Evolutionary conservation across 2,888 invertebrate genomes (phyloP), one percentile per base, ranked within the genome.

Genomic region (Archaeoteleia sp.): DNA sequence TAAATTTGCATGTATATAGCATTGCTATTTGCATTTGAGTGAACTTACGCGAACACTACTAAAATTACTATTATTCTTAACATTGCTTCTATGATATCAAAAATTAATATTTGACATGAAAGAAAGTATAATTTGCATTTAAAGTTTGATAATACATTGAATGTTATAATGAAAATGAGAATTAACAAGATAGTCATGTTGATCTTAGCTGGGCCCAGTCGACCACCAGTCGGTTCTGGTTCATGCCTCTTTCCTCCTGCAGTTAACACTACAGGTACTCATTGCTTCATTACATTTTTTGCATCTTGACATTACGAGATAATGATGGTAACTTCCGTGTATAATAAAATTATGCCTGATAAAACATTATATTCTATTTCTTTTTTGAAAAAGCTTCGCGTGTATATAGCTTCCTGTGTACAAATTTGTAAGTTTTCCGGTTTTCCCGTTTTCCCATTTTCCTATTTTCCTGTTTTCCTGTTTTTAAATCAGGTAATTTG

Each of bases 171-270:
- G 43, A 5, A 43, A 55, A 32, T 53, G 42, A 49, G 54, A 45
- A 45, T 49, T 60, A 45, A 61, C 35, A 30, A 55, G 51, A 14
- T 9, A 48, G 58, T 54, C 67, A 74, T 82, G 71, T 82, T 80
- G 75, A 51, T 80, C 81, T 77, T 82, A 84, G 84, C 81, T 82
- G 85, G 83, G 71, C 78, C 83, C 76, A 80, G 80, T 78, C 83
- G 83, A 70, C 82, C 79, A 74, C 80, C 82, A 75, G 77, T 78
- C 77, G 80, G 80, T 80, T 78, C 82, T 78, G 81, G 80, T 74
- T 78, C 80, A 77, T 81, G 82, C 74, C 82, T 83, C 76, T 80
- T 81, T 74, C 82, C 82, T 74, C 79, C 83, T 75, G 80, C 81
- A 77, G 77, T 80, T 80, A 83, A 82, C 76, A 76, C 78, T 75